Conservation (phyloP, 2,888 invertebrate species). For the Agyllia agylla region DNA sequence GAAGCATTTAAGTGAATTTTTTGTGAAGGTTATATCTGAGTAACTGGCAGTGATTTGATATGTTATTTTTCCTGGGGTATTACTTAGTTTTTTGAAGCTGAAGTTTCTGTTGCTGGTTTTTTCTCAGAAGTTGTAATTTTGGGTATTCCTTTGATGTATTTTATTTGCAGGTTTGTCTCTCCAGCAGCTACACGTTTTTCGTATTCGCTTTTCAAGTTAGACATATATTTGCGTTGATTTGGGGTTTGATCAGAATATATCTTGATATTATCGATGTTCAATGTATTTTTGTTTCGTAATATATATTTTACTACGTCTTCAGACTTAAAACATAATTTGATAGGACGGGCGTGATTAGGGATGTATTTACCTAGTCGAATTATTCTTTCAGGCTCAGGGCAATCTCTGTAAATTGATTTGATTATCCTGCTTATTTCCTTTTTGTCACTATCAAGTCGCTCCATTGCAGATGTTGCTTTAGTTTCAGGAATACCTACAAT, state of each 20-base stretch:
- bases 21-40: slow-evolving; percentile 24
- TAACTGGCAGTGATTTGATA: slow-evolving; percentile 48
- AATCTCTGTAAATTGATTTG: background rate
- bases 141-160: slow-evolving; percentile 62
- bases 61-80: slow-evolving; percentile 17
- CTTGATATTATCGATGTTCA: slow-evolving; percentile 18
- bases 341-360: background rate
- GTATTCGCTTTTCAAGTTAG: slow-evolving; percentile 42
- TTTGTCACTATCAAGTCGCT: background rate
- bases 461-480: background rate
- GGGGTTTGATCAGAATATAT: slow-evolving; percentile 67
- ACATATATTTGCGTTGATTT: slow-evolving; percentile 44
- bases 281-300: background rate
- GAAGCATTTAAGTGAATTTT: slow-evolving; percentile 43
- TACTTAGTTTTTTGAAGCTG: slow-evolving; percentile 43
- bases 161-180: slow-evolving; percentile 54
- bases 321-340: background rate
- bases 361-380: background rate
- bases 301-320: background rate
- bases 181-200: slow-evolving; percentile 30
- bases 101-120: no score
- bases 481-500: background rate
- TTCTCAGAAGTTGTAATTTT: slow-evolving; percentile 35
- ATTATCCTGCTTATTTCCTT: background rate
- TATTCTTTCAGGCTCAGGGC: background rate